phyloP scores from a whole-genome alignment of 2,113 vertebrate genomes.

The Gallinago jamesoni region DNA sequence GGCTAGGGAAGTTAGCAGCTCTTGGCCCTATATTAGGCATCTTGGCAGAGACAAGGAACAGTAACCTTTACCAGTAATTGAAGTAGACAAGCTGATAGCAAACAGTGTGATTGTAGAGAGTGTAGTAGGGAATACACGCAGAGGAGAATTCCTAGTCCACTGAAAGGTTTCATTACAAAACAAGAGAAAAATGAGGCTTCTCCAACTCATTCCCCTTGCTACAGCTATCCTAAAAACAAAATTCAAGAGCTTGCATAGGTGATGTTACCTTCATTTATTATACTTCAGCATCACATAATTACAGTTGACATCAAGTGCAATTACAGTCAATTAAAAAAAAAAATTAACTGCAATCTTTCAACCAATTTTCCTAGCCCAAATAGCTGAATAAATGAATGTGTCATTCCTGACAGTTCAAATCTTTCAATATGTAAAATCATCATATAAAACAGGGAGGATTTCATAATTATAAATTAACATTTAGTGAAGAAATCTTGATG shows the following conservation, averaged over 20 bases:
- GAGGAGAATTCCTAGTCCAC: background rate
- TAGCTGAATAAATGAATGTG: background rate
- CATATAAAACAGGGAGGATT: background rate
- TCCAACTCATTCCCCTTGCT: background rate
- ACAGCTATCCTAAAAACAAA: background rate
- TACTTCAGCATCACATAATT: background rate
- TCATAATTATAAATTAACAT: background rate
- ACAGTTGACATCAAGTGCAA: background rate
- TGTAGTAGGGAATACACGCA: background rate
- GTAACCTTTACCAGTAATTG: background rate
- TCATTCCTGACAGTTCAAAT: background rate
- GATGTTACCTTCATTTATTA: background rate
- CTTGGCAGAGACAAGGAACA: background rate
- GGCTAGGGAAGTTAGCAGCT: background rate
- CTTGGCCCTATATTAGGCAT: background rate
- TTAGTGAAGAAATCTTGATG: background rate
- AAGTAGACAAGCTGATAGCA: background rate
- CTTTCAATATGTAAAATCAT: background rate
- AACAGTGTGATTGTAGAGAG: background rate
- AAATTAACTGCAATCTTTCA: background rate
- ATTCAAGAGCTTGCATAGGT: background rate
- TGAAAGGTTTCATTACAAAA: background rate
- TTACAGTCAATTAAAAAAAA: background rate
- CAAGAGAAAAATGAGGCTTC: background rate
- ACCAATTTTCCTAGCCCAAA: background rate